Percentiles rank a stretch among this genome's conserved stretches.
Conservation (phyloP, 2,888 invertebrate genomes). For the Amiota mariae region DNA sequence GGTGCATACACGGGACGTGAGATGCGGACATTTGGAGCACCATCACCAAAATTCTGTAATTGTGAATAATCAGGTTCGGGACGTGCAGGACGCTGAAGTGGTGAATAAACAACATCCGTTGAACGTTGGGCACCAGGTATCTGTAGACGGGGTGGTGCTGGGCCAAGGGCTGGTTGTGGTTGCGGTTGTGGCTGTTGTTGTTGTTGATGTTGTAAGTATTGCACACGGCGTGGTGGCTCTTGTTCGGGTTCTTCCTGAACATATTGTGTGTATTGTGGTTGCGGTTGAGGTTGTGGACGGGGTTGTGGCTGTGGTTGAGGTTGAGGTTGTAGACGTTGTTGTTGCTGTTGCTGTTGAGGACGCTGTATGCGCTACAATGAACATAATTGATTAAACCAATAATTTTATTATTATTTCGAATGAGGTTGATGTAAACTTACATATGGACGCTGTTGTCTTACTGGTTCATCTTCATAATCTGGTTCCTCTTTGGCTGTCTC, state of each 20-base stretch:
- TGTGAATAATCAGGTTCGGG: constrained; percentile 72
- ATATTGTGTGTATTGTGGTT: constrained; percentile 69
- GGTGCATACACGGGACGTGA: constrained; percentile 71
- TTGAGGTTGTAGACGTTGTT: constrained; percentile 51
- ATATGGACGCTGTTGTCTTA: constrained; percentile 67
- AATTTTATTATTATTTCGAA: constrained; percentile 4
- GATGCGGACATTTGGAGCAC: constrained; percentile 68
- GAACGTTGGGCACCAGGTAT: constrained; percentile 70
- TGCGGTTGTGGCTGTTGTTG: constrained; percentile 54
- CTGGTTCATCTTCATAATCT: constrained; percentile 73
- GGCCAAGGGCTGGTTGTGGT: constrained; percentile 46
- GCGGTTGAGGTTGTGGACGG: constrained; percentile 62
- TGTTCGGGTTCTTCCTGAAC: constrained; percentile 67
- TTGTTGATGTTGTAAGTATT: constrained; percentile 59
- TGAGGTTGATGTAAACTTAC: constrained; percentile 52
- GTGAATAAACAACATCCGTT: constrained; percentile 71
- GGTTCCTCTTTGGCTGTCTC: constrained; percentile 74
- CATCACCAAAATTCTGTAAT: constrained; percentile 68
- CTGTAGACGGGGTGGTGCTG: constrained; percentile 68
- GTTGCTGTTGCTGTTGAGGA: constrained; percentile 60
- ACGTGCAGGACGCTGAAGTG: constrained; percentile 68
- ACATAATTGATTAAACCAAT: neutral
- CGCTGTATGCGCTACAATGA: constrained; percentile 57
- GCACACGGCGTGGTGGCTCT: constrained; percentile 64
- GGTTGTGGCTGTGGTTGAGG: constrained; percentile 49